Evolutionary conservation across 2,888 invertebrate species (phyloP).

Genomic region (Glyphotaelius pellucidus): DNA sequence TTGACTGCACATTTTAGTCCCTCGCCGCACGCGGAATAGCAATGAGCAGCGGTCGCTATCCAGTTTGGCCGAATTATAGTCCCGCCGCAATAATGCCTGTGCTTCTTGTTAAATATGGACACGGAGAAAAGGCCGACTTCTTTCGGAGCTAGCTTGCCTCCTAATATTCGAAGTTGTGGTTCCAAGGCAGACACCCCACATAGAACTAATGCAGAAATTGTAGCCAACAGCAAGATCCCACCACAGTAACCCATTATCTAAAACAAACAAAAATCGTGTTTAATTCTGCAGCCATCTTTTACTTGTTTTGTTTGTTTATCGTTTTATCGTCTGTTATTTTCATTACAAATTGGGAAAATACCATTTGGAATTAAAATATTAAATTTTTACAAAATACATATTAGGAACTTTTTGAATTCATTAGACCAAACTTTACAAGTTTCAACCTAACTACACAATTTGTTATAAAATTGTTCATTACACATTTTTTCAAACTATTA

Average conservation of each 20-base stretch:
- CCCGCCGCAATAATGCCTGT: conserved; percentile 44
- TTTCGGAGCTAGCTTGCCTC: not conserved
- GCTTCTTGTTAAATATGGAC: conserved; percentile 35
- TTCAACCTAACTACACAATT: no score
- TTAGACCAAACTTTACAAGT: no score
- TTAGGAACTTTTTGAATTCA: no score
- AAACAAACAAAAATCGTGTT: not conserved
- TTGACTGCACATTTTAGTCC: conserved; percentile 37
- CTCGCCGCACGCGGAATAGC: not conserved
- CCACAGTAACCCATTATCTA: not conserved
- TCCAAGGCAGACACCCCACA: not conserved
- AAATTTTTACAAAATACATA: no score
- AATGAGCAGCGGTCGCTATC: conserved; percentile 36
- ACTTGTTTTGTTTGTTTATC: no score
- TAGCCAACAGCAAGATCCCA: not conserved
- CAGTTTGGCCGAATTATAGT: conserved; percentile 45
- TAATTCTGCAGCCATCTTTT: no score
- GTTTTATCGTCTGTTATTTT: no score
- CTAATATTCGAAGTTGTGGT: not conserved
- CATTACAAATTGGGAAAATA: no score
- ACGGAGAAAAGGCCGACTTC: conserved; percentile 14
- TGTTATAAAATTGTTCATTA: no score
- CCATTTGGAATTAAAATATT: no score
- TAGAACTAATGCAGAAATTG: not conserved
- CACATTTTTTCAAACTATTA: no score